Base-by-base conservation (phyloP, 2,113 vertebrate genomes). In the Fregetta grallaria region DNA sequence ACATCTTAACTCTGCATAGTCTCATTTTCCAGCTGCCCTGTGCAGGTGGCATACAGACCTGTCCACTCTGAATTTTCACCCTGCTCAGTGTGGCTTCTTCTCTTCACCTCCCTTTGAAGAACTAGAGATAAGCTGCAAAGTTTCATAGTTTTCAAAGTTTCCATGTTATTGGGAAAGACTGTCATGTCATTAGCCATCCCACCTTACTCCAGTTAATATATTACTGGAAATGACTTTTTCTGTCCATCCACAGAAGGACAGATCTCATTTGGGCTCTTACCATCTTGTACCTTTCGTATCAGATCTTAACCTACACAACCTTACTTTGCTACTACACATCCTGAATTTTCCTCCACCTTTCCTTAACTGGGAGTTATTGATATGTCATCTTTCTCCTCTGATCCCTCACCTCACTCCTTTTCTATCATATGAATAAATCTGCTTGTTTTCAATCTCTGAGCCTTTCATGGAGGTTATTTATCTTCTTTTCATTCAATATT, bases 331-430 rank as follows among this genome's bases (percentile, higher is more conserved):
- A 17, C 19, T 38, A 15, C 14, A 42, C 8, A 53, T 45, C 17
- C 29, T 58, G 18, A 89, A 67, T 62, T 80, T 85, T 76, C 15
- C 38, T 67, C n/a, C 4, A 11, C 5, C 15, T 68, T 56, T 65
- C 22, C 15, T 38, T 82, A 36, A 21, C 17, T 55, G 6, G 26
- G 26, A 66, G 21, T n/a, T 62, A 62, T 1, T 74, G 26, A 26
- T 38, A 21, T 17, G 13, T 19, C 6, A 3, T 22, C 21, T 76
- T 84, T 49, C 15, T 53, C 25, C 18, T 13, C 26, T 73, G 17
- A 71, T 63, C 13, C 8, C 4, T 71, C 0, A 0, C 7, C 68
- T 89, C 2, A 1, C 12, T 61, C 13, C 2, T 67, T 50, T 71
- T 36, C 32, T 55, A 17, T 8, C 23, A 26, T 3, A n/a, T 9